Base-by-base conservation (phyloP, 2,797 vertebrate species). In the Carduelis carduelis region DNA sequence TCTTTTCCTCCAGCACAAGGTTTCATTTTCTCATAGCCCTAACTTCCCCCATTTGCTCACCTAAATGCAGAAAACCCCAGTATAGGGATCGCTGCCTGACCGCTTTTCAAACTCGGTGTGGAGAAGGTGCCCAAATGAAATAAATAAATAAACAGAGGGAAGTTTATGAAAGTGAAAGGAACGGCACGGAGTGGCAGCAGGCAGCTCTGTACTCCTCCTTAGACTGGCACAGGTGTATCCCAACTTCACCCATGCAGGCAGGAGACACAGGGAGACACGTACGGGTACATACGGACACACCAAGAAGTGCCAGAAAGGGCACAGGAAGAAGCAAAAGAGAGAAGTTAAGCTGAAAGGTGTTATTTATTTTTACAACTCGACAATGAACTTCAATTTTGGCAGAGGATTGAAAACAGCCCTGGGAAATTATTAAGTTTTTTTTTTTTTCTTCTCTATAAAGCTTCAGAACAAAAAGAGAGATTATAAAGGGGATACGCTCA, bases 401-500 rank as follows among this genome's bases (percentile, higher is more conserved):
- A 97, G 87, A 94, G 95, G 95, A 97, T 95, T 97, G 97, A 97
- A 96, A 97, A 92, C 93, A 96, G 95, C 94, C 96, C 93, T 84
- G 87, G 95, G 95, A 97, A 98, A 98, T 96, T 94, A 98, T 98
- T 96, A 97, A 93, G 94, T 78, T 90, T 95, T 96, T 34, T 96
- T 34, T 89, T n/a, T 66, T 66, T 27, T 4, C 20, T 93, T 89
- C 97, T 91, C 96, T 97, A 90, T 93, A 95, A 97, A 97, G 94
- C 97, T 97, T 96, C 90, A 92, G 95, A 94, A 96, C 94, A 97
- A 97, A 97, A 97, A 97, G 87, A 96, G 92, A 97, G 95, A 97
- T 97, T 97, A 97, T 95, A 96, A 97, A 97, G 97, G 97, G 97
- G 97, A 91, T 98, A 97, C 63, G 96, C 93, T 97, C 71, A 89